Percentiles rank a stretch among this genome's conserved stretches.
phyloP scores from a whole-genome alignment of 2,797 vertebrate genomes.

The Lycodopsis pacificus region DNA sequence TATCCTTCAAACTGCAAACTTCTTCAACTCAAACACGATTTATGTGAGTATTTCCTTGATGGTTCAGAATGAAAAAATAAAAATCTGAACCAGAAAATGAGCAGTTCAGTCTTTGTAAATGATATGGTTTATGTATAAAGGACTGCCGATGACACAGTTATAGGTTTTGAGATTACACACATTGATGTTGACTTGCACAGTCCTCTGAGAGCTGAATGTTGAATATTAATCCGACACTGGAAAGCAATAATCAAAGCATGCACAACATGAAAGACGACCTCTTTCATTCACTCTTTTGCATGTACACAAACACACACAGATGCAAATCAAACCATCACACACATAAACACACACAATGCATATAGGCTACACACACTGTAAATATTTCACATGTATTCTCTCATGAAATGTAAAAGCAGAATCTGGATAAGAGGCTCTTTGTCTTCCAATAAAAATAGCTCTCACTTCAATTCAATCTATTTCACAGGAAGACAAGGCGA shows the following conservation, averaged over 20 bases:
- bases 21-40: constrained; percentile 6
- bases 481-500: constrained; percentile 68
- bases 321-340: constrained; percentile 7
- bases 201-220: constrained; percentile 69
- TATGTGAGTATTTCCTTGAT: constrained; percentile 6
- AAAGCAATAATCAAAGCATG: constrained; percentile 79
- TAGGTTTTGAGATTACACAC: constrained; percentile 71
- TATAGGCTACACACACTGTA: constrained; percentile 48
- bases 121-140: constrained; percentile 49
- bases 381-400: constrained; percentile 76
- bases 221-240: constrained; percentile 76
- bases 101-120: constrained; percentile 38
- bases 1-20: constrained; percentile 28
- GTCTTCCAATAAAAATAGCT: constrained; percentile 65
- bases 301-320: constrained; percentile 19
- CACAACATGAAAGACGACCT: constrained; percentile 69
- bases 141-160: constrained; percentile 55
- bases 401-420: constrained; percentile 58
- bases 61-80: constrained; percentile 22
- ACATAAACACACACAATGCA: constrained; percentile 31
- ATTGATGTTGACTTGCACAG: constrained; percentile 72
- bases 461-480: constrained; percentile 70
- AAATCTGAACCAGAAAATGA: constrained; percentile 43
- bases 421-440: constrained; percentile 62
- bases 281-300: constrained; percentile 48